Percentiles rank a stretch among this genome's conserved stretches.
Conservation (phyloP, 2,113 vertebrate species). For the Chinchilla lanigera region DNA sequence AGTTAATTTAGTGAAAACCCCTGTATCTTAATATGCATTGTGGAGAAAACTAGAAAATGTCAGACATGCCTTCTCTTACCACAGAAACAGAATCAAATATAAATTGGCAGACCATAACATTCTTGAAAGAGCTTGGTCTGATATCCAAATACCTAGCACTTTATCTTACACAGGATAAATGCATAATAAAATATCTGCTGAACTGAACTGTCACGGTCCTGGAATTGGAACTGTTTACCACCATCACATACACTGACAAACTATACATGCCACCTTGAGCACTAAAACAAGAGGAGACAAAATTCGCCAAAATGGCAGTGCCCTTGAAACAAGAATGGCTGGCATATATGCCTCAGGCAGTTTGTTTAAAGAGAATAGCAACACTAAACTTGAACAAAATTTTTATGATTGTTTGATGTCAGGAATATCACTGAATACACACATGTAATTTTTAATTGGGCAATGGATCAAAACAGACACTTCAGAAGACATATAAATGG, state of each 20-base stretch:
- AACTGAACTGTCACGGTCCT: neutral
- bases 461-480: neutral
- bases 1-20: neutral
- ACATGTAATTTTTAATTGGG: neutral
- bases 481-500: neutral
- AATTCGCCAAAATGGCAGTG: neutral
- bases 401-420: neutral
- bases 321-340: neutral
- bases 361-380: conserved; percentile 37
- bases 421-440: conserved; percentile 29
- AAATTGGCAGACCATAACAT: neutral
- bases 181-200: neutral
- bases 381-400: conserved; percentile 26
- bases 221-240: conserved; percentile 1
- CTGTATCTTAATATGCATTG: neutral
- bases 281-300: conserved; percentile 22
- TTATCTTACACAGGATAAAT: neutral
- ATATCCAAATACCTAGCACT: neutral
- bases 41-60: conserved; percentile 9
- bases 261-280: neutral
- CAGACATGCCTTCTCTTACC: conserved; percentile 16
- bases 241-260: neutral
- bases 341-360: neutral
- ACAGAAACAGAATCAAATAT: neutral
- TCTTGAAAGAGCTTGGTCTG: conserved; percentile 15